phyloP scores from a whole-genome alignment of 2,888 invertebrate species.

The Esperia sulphurella region DNA sequence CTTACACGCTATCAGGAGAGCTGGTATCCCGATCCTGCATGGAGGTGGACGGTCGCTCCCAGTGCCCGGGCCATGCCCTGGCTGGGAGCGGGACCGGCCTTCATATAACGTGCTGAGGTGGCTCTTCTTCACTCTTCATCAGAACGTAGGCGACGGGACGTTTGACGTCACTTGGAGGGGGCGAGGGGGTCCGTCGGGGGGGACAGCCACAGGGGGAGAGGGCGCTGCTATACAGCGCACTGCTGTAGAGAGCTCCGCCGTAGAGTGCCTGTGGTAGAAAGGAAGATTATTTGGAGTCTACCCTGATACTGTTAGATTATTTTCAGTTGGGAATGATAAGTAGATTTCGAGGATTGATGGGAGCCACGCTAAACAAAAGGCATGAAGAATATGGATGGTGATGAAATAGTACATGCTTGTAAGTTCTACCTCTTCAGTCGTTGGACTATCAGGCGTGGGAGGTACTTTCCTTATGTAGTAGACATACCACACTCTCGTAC shows the following conservation, averaged over 20 bases:
- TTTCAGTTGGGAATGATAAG: too few relatives aligned
- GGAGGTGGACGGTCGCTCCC: slow-evolving; percentile 73
- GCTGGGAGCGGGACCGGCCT: slow-evolving; percentile 91
- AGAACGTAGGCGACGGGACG: slow-evolving; percentile 82
- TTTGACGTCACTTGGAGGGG: slow-evolving; percentile 62
- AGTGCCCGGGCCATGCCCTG: slow-evolving; percentile 74
- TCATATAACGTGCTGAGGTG: slow-evolving; percentile 87
- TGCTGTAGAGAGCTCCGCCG: slow-evolving; percentile 70
- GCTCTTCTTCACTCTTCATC: slow-evolving; percentile 81
- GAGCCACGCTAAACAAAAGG: too few relatives aligned
- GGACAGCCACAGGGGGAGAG: slow-evolving; percentile 70
- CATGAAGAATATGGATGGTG: too few relatives aligned
- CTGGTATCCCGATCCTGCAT: slow-evolving; percentile 54
- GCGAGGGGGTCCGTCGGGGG: slow-evolving; percentile 63
- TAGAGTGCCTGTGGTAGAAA: slow-evolving; percentile 56
- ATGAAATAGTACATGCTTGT: too few relatives aligned
- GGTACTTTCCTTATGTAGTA: too few relatives aligned
- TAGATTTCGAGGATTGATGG: too few relatives aligned
- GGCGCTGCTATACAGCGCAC: slow-evolving; percentile 65
- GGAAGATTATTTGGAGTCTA: background rate
- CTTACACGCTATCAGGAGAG: slow-evolving; percentile 69
- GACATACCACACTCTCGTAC: too few relatives aligned
- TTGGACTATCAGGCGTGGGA: too few relatives aligned
- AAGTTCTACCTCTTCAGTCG: too few relatives aligned
- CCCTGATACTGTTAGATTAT: too few relatives aligned